A percentile compares a stretch with the other conserved stretches of the same genome.
These are phyloP conservation scores for Drosophila infuscata DNA, from an alignment of 2,888 invertebrate species.

Conservation along the genomic window DNA sequence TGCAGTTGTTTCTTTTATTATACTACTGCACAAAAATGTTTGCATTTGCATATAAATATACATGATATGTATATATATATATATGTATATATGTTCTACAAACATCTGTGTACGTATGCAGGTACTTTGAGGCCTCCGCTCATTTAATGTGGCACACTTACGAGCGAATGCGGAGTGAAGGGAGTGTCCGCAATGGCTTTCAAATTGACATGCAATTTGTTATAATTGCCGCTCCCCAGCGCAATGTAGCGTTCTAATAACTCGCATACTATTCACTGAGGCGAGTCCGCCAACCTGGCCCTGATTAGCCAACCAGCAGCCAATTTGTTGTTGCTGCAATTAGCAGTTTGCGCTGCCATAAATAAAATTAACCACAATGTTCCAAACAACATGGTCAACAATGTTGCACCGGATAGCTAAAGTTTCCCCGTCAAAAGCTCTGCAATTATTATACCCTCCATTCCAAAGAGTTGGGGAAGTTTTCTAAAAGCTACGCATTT, in stretches of 20 bases:
- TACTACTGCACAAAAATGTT: conserved; percentile 55
- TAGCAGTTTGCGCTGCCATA: conserved; percentile 72
- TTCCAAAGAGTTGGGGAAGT: neutral
- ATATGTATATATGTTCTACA: neutral
- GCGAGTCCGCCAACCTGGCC: conserved; percentile 34
- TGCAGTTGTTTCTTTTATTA: conserved; percentile 78
- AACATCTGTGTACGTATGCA: conserved; percentile 7
- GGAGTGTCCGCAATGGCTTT: conserved; percentile 17
- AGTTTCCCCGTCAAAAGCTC: conserved; percentile 15
- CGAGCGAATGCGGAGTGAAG: neutral
- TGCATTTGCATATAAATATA: conserved; percentile 47
- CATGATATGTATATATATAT: neutral
- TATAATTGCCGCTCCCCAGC: conserved; percentile 52
- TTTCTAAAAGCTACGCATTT: neutral
- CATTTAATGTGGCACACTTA: conserved; percentile 64
- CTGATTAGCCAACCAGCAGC: conserved; percentile 64
- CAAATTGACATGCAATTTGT: conserved; percentile 72
- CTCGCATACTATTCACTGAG: neutral
- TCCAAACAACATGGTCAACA: conserved; percentile 62
- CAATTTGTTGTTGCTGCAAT: conserved; percentile 63
- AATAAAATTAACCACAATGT: conserved; percentile 72
- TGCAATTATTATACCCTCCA: conserved; percentile 35
- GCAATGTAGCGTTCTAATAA: conserved; percentile 6
- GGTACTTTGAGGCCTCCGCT: conserved; percentile 31
- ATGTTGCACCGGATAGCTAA: conserved; percentile 35